These are phyloP conservation scores for Aphidius gifuensis DNA, from an alignment of 1,140 invertebrate species.

Conservation along the genomic window DNA sequence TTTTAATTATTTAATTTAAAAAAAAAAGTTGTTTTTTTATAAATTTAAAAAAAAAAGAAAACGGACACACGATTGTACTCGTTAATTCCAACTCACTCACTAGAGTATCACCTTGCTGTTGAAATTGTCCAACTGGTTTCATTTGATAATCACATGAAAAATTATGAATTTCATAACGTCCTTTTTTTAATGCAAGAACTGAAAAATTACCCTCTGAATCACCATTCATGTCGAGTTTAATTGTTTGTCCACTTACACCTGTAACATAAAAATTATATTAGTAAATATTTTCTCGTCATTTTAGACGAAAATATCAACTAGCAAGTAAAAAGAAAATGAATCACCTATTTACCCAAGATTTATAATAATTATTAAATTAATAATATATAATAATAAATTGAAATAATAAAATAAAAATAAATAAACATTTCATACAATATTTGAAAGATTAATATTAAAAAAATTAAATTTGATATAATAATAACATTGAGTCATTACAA, in stretches of 20 bases:
- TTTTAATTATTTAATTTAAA: neutral
- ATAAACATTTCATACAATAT: no score
- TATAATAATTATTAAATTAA: conserved; percentile 3
- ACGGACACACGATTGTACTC: no score
- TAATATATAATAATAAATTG: conserved; percentile 19
- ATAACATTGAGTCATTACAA: no score
- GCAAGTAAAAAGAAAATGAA: no score
- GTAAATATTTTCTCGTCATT: neutral
- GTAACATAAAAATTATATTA: conserved; percentile 26
- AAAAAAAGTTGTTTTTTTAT: no score
- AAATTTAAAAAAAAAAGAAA: no score
- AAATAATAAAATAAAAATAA: no score
- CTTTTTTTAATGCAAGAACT: conserved; percentile 74
- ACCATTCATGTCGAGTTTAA: conserved; percentile 86
- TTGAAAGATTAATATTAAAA: no score
- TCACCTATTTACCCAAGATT: no score
- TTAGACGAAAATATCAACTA: no score
- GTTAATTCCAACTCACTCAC: conserved; percentile 63
- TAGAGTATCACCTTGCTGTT: conserved; percentile 65
- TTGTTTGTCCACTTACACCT: conserved; percentile 91
- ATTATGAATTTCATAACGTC: conserved; percentile 54
- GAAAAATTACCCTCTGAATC: conserved; percentile 97
- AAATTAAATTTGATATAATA: no score
- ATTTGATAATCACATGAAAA: conserved; percentile 71
- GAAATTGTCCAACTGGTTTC: conserved; percentile 79